Evolutionary conservation across 2,888 invertebrate species (phyloP), one percentile per base, ranked within the genome.

Genomic region (Agrochola lychnidis): DNA sequence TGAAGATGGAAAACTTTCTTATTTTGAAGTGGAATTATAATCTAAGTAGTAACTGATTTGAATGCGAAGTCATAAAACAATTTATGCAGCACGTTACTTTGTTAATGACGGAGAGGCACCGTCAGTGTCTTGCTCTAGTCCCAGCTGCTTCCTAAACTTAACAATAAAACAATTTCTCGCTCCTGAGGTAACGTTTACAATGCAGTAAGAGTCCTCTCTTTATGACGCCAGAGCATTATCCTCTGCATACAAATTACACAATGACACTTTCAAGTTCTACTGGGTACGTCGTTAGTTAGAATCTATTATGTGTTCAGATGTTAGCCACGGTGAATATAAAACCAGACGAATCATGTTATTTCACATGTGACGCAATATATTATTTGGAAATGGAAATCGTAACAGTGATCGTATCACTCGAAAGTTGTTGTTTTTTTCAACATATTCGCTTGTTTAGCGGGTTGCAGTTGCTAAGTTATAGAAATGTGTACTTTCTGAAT

Each of bases 161-260:
- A 88, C 89, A 92, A 92, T 92, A 92, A 91, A 92, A 92, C 90
- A 92, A 92, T 92, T 90, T 90, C 89, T 88, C 87, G 85, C 78
- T 87, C 66, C 82, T 87, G 80, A 89, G 89, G 86, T 90, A 88
- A 85, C 90, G 89, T 88, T 94, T 93, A 92, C 93, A 93, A 94
- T 94, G 95, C 95, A 93, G 91, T 91, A 90, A 90, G 89, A 90
- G 93, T 91, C 88, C 89, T 89, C 89, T 86, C 90, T 94, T 95
- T 95, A 95, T 93, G 93, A 92, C 93, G 91, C 89, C 88, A 87
- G 76, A 88, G 91, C 81, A 86, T 89, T 88, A 92, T 91, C 89
- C 89, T 87, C 90, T 89, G 95, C 94, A 95, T 96, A 95, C 94
- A 93, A 94, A 95, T 95, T 90, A 91, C 89, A 88, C 75, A 83